Percentiles rank a stretch among this genome's conserved stretches.
These are phyloP conservation scores for Ceraclea dissimilis DNA, from an alignment of 2,888 invertebrate species.

Conservation along the genomic window DNA sequence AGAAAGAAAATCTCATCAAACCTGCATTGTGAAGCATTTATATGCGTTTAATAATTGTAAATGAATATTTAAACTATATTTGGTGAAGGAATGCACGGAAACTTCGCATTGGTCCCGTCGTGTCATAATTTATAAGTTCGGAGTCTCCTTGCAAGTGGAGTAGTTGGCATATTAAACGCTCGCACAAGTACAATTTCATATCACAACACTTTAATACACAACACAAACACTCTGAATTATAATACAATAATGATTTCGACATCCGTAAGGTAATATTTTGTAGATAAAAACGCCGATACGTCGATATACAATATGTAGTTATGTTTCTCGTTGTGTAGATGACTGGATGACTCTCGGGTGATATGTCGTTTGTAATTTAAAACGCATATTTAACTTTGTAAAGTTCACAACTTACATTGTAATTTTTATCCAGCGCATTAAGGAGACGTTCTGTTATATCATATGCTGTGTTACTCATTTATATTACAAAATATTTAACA, in stretches of 20 bases:
- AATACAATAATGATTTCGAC: neutral
- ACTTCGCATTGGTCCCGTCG: neutral
- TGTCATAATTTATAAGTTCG: neutral
- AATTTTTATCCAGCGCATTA: conserved; percentile 93
- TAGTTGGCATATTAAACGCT: neutral
- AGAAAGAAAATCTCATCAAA: neutral
- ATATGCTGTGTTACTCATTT: conserved; percentile 77
- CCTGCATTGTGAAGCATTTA: no score
- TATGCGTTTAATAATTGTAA: neutral
- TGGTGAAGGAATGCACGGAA: neutral
- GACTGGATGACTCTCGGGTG: conserved; percentile 1
- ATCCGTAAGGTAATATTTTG: neutral
- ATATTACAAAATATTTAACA: conserved; percentile 56
- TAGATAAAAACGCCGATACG: neutral
- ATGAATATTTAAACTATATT: neutral
- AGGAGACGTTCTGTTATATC: conserved; percentile 94
- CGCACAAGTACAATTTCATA: neutral
- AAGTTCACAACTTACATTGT: conserved; percentile 79
- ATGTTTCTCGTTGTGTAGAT: neutral
- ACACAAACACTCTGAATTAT: neutral
- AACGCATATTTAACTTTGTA: conserved; percentile 23
- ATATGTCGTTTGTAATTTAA: conserved; percentile 19
- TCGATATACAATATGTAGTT: neutral
- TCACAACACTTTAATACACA: neutral
- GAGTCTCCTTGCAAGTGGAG: neutral